phyloP scores from a whole-genome alignment of 1,140 invertebrate species.

The Musca domestica region DNA sequence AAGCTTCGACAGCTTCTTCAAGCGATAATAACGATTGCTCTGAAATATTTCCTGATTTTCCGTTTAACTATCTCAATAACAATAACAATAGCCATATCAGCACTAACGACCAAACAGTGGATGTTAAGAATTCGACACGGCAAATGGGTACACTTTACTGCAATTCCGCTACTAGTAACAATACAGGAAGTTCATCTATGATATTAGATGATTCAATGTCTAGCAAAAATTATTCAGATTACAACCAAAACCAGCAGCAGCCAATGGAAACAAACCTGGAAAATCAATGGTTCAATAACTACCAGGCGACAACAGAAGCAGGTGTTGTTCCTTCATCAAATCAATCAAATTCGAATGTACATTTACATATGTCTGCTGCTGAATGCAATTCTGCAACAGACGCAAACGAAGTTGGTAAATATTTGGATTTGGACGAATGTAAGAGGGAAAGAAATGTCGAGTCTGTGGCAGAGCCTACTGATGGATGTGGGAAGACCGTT shows the following conservation, averaged over 20 bases:
- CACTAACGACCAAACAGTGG: background rate
- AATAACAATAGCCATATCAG: background rate
- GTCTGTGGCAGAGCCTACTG: background rate
- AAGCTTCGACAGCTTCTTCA: constrained; percentile 6
- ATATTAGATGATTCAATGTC: constrained; percentile 3
- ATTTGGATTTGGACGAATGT: constrained; percentile 48
- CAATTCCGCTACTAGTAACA: background rate
- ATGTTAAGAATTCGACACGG: constrained; percentile 2
- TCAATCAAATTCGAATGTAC: constrained; percentile 36
- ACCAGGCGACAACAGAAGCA: background rate
- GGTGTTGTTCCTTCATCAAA: background rate
- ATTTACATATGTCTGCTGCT: constrained; percentile 39
- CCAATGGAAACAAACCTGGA: background rate
- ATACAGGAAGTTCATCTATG: background rate
- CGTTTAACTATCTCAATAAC: constrained; percentile 28
- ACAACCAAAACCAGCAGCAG: constrained; percentile 6
- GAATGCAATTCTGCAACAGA: constrained; percentile 38
- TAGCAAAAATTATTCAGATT: background rate
- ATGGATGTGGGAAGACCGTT: constrained; percentile 20
- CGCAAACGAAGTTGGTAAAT: constrained; percentile 36
- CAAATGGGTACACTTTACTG: background rate
- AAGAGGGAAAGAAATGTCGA: constrained; percentile 46
- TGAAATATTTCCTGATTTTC: constrained; percentile 27
- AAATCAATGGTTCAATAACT: constrained; percentile 1
- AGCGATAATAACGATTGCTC: constrained; percentile 25